Conservation (phyloP, 2,797 vertebrate genomes). For the Pempheris klunzingeri region DNA sequence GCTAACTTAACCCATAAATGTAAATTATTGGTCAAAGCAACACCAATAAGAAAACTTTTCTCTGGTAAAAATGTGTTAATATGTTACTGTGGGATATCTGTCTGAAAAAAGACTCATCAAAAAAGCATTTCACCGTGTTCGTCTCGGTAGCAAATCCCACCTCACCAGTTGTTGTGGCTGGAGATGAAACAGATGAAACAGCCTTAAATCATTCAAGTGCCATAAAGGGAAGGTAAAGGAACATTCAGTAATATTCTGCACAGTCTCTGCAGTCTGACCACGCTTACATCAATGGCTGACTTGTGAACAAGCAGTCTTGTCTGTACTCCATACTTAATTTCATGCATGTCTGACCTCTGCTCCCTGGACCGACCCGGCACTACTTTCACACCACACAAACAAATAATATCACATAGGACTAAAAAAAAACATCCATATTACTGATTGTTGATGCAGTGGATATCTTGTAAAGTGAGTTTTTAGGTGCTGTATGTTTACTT, state of each 20-base stretch:
- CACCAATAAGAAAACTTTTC: constrained; percentile 30
- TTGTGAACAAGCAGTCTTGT: not conserved
- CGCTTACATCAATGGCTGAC: constrained; percentile 18
- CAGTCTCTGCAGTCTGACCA: constrained; percentile 45
- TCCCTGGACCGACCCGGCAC: constrained; percentile 14
- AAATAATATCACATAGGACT: constrained; percentile 3
- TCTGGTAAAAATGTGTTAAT: constrained; percentile 25
- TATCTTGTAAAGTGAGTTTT: not conserved
- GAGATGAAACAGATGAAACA: constrained; percentile 62
- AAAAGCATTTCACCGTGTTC: constrained; percentile 52
- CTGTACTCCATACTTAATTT: constrained; percentile 7
- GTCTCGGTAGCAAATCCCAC: constrained; percentile 62
- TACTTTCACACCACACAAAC: constrained; percentile 21
- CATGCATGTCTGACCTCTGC: constrained; percentile 13
- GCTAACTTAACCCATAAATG: not conserved
- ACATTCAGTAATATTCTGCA: constrained; percentile 57
- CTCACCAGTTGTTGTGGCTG: constrained; percentile 54
- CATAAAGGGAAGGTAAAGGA: constrained; percentile 64
- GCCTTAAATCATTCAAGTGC: constrained; percentile 59
- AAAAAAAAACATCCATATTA: not conserved
- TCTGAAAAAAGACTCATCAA: constrained; percentile 54
- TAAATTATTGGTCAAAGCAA: constrained; percentile 11
- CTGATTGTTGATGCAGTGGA: not conserved
- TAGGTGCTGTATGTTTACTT: not conserved
- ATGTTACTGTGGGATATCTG: constrained; percentile 32